phyloP scores from a whole-genome alignment of 1,140 invertebrate genomes.

The Andrena cerasifolii region DNA sequence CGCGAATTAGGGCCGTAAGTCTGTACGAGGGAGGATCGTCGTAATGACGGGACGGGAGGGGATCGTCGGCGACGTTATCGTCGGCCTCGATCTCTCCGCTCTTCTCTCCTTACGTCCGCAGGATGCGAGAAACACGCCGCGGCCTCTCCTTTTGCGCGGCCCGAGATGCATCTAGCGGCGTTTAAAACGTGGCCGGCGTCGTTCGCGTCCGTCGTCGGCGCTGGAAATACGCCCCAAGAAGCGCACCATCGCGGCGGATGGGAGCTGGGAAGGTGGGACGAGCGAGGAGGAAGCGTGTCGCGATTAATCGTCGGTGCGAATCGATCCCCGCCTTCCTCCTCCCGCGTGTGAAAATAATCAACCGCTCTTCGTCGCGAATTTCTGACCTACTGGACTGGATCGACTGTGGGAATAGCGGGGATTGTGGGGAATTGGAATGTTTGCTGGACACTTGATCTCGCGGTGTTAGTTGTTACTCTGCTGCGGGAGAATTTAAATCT shows the following conservation, averaged over 20 bases:
- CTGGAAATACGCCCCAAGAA: conserved; percentile 6
- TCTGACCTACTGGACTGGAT: too few species aligned
- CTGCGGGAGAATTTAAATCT: too few species aligned
- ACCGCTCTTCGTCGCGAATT: too few species aligned
- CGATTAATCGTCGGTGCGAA: too few species aligned
- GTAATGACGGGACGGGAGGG: conserved; percentile 32
- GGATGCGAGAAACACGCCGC: conserved; percentile 39
- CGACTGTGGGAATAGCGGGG: too few species aligned
- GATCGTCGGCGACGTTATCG: conserved; percentile 55
- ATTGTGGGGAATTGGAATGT: too few species aligned
- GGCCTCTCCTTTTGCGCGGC: conserved; percentile 26
- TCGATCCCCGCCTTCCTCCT: too few species aligned
- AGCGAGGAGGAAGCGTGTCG: background rate
- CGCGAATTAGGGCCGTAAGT: conserved; percentile 63
- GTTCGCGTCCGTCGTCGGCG: conserved; percentile 37
- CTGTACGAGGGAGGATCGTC: conserved; percentile 57
- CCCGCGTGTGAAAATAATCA: too few species aligned
- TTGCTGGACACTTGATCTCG: too few species aligned
- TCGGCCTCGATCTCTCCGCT: conserved; percentile 55
- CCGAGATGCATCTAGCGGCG: conserved; percentile 31
- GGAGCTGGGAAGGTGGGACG: background rate
- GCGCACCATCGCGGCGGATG: background rate
- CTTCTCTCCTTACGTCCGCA: conserved; percentile 28
- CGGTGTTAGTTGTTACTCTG: too few species aligned
- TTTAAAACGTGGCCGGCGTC: conserved; percentile 2